Conservation (phyloP, 2,797 vertebrate genomes). For the Potorous gilbertii region DNA sequence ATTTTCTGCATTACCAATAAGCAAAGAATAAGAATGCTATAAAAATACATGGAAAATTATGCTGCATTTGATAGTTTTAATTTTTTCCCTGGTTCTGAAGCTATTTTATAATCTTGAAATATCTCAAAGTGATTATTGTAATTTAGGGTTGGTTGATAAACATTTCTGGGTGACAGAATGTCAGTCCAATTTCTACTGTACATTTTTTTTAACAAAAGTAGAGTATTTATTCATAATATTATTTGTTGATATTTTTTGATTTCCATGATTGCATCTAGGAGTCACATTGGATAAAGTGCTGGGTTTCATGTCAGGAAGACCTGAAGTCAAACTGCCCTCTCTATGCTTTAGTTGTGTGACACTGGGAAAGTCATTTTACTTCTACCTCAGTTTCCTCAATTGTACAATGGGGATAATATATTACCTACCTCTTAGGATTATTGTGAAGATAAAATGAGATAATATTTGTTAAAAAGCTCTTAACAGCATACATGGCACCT, state of each 20-base stretch:
- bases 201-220: constrained; percentile 27
- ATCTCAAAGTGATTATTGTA: constrained; percentile 58
- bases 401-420: background rate
- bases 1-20: constrained; percentile 55
- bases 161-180: constrained; percentile 55
- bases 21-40: constrained; percentile 33
- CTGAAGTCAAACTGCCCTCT: background rate
- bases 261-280: constrained; percentile 21
- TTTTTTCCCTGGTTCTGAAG: constrained; percentile 60
- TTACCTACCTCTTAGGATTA: background rate
- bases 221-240: constrained; percentile 54
- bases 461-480: too few relatives aligned
- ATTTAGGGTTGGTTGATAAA: constrained; percentile 52
- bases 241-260: constrained; percentile 45
- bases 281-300: background rate
- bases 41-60: constrained; percentile 53
- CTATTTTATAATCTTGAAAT: constrained; percentile 62
- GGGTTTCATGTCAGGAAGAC: background rate
- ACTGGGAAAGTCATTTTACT: background rate
- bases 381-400: background rate
- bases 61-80: background rate
- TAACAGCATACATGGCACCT: too few relatives aligned
- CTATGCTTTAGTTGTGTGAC: background rate
- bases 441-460: background rate
- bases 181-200: constrained; percentile 60